Conservation (phyloP, 1,140 invertebrate genomes). For the Periplaneta americana region DNA sequence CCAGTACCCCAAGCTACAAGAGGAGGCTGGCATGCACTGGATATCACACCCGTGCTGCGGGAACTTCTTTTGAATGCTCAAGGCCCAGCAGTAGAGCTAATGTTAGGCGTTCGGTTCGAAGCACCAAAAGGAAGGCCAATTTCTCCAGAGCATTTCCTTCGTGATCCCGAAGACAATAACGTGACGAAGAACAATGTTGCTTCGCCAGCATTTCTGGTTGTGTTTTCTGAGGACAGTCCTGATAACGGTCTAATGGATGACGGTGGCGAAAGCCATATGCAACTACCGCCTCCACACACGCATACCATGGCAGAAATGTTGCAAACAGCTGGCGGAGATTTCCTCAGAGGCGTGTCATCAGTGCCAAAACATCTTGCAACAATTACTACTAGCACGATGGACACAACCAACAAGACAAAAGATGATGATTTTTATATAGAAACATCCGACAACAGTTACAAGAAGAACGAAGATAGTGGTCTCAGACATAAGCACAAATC, state of each 20-base stretch:
- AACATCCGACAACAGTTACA: not conserved
- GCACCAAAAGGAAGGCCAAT: conserved; percentile 16
- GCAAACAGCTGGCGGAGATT: not conserved
- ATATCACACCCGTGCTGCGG: conserved; percentile 29
- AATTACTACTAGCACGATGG: not conserved
- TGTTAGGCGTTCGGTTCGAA: conserved; percentile 20
- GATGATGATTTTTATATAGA: conserved; percentile 5
- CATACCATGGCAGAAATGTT: conserved; percentile 17
- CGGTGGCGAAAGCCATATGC: not conserved
- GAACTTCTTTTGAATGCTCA: conserved; percentile 25
- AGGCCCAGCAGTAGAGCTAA: not conserved
- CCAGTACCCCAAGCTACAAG: conserved; percentile 31
- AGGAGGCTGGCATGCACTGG: conserved; percentile 28
- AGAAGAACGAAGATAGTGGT: not conserved
- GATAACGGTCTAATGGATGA: not conserved
- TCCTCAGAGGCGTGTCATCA: not conserved
- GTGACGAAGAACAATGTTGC: not conserved
- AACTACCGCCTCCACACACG: not conserved
- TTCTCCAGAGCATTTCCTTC: conserved; percentile 19
- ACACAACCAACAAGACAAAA: not conserved
- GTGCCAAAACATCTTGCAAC: not conserved
- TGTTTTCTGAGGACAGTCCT: conserved; percentile 33
- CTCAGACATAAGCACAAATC: not conserved
- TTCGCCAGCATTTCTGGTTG: conserved; percentile 31
- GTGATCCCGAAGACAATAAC: not conserved